A percentile compares a stretch with the other conserved stretches of the same genome.
These are phyloP conservation scores for Eristalis tenax DNA, from an alignment of 2,888 invertebrate species.

Conservation along the genomic window DNA sequence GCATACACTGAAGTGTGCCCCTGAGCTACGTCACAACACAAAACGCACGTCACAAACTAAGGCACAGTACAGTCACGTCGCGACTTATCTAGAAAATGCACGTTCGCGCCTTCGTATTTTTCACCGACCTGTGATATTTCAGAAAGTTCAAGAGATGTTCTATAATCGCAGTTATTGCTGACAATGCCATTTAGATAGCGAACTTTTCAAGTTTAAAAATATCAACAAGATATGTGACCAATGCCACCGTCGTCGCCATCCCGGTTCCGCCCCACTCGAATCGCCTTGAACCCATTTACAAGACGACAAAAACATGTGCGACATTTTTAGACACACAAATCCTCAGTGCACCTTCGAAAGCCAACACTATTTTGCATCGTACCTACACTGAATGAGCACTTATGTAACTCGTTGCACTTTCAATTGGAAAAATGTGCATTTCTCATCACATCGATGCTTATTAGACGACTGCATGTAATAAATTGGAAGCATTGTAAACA, in stretches of 20 bases:
- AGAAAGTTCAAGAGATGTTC: background rate
- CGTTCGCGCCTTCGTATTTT: background rate
- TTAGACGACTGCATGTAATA: background rate
- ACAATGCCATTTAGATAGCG: background rate
- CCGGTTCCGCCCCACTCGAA: background rate
- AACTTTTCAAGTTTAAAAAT: background rate
- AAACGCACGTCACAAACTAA: background rate
- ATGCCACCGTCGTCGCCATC: background rate
- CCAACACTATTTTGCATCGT: background rate
- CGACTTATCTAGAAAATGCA: background rate
- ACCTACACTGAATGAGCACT: background rate
- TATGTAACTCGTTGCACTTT: constrained; percentile 25
- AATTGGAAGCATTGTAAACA: constrained; percentile 1
- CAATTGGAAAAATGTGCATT: constrained; percentile 2
- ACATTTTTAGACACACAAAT: constrained; percentile 17
- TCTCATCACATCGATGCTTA: background rate
- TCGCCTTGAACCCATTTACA: constrained; percentile 17
- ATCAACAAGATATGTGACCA: background rate
- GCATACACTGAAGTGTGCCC: no score
- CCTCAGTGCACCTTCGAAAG: background rate
- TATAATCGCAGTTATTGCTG: background rate
- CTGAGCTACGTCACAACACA: background rate
- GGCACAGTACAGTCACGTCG: background rate
- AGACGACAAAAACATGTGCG: constrained; percentile 7
- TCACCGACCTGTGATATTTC: background rate